Base-by-base conservation (phyloP, 2,797 vertebrate species). In the Sebastolobus altivelis region DNA sequence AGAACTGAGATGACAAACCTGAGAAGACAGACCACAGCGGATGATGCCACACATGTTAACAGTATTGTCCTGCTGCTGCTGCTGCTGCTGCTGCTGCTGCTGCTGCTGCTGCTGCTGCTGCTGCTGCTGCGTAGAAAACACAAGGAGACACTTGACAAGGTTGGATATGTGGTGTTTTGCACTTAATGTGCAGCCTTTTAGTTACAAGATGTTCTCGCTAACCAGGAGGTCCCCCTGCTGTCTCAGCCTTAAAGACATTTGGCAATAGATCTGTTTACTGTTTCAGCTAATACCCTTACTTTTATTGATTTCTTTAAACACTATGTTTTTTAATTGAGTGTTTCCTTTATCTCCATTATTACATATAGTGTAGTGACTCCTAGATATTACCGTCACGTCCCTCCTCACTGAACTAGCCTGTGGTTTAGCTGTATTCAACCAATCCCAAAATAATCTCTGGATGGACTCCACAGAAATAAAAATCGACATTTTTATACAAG, bases 41-140 rank as follows among this genome's bases (percentile, higher is more conserved):
- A 65, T 73, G 82, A 68, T 78, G 83, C 72, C 87, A 72, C 89
- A 86, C 86, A 77, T 88, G 79, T 79, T 83, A 86, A 75, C 77
- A 75, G 66, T 52, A 20, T 52, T 58, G 49, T 7, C 8, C 46
- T 49, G 7, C 46, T 8, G 43, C 43, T 46, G 29, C 38, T 40
- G 37, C 29, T 29, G 29, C 38, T 38, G 37, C 37, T 37, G 37
- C 38, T 40, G 40, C 40, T 31, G 71, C 81, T 79, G 78, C 20
- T 25, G 25, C 25, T 25, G 25, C 25, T 25, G 25, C 25, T 25
- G 25, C 25, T 25, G 25, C 25, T 25, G 25, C 25, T 25, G 25
- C 69, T 49, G 78, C 75, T 81, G 71, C 81, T 79, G 78, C 20
- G 52, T 43, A 65, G 72, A 71, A 46, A 73, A 82, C 68, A 59